Percentiles rank a stretch among this genome's conserved stretches.
Evolutionary conservation across 2,113 vertebrate species (phyloP).

Genomic region (Galbula dea): DNA sequence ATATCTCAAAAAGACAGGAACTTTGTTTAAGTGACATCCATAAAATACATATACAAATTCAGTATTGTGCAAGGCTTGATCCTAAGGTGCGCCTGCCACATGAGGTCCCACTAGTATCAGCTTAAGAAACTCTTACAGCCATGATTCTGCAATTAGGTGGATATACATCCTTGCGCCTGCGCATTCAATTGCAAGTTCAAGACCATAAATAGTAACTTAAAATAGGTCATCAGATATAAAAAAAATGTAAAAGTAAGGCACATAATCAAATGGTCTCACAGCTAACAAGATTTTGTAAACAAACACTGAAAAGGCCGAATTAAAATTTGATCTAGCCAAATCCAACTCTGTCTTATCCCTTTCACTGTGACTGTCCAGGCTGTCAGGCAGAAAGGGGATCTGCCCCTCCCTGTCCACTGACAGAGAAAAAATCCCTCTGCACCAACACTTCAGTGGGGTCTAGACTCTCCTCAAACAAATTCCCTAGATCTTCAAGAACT

Average conservation of each 20-base stretch:
- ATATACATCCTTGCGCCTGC: slow-evolving; percentile 29
- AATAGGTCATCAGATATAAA: slow-evolving; percentile 17
- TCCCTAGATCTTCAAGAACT: neutral
- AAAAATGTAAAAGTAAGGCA: slow-evolving; percentile 39
- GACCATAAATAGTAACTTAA: slow-evolving; percentile 33
- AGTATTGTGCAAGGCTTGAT: neutral
- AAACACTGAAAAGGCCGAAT: slow-evolving; percentile 56
- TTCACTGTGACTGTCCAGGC: neutral
- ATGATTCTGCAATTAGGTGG: neutral
- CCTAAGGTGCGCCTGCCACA: slow-evolving; percentile 34
- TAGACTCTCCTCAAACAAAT: neutral
- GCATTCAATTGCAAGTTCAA: slow-evolving; percentile 11
- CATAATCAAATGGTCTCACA: slow-evolving; percentile 43
- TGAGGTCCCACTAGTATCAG: neutral
- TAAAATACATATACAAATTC: slow-evolving; percentile 28
- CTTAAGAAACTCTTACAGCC: slow-evolving; percentile 44
- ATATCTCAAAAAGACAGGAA: slow-evolving; percentile 43
- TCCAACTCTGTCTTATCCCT: neutral
- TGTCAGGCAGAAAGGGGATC: neutral
- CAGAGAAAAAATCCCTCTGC: neutral
- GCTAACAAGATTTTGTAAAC: slow-evolving; percentile 71
- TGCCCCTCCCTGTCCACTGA: neutral
- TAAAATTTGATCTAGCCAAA: slow-evolving; percentile 25
- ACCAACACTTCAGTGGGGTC: neutral
- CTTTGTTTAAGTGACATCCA: slow-evolving; percentile 3